These are phyloP conservation scores for Neuroscelio doddi DNA, from an alignment of 2,888 invertebrate species.

Conservation along the genomic window DNA sequence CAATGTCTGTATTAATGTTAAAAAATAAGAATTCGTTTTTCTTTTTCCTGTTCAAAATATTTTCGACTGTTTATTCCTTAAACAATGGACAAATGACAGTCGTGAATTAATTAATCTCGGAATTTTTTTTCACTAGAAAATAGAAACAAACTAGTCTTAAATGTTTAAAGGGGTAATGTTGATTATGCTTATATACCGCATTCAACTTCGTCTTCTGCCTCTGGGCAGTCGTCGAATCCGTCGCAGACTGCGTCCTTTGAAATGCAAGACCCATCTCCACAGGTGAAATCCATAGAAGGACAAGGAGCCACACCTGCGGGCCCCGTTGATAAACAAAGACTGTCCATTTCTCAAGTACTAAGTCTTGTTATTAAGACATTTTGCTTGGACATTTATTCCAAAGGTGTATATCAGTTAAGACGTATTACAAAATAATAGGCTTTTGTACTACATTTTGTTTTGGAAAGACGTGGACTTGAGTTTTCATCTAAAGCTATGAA, in stretches of 20 bases:
- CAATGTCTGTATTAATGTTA: too few relatives aligned
- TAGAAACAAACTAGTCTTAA: slow-evolving; percentile 9
- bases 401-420: background rate
- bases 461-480: slow-evolving; percentile 30
- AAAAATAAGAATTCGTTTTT: too few relatives aligned
- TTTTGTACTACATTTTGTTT: too few relatives aligned
- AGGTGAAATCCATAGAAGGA: slow-evolving; percentile 77
- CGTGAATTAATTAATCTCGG: too few relatives aligned
- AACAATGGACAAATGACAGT: too few relatives aligned
- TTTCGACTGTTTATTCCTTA: too few relatives aligned
- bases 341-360: slow-evolving; percentile 53
- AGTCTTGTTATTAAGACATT: slow-evolving; percentile 36
- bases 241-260: slow-evolving; percentile 81
- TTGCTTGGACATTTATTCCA: slow-evolving; percentile 14
- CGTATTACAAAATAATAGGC: background rate
- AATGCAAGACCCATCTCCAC: slow-evolving; percentile 83
- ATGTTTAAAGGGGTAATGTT: slow-evolving; percentile 40
- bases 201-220: slow-evolving; percentile 72
- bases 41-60: too few relatives aligned
- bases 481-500: slow-evolving; percentile 54
- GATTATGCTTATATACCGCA: slow-evolving; percentile 64
- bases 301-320: slow-evolving; percentile 70
- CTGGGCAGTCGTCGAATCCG: slow-evolving; percentile 80
- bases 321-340: slow-evolving; percentile 56
- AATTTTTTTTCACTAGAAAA: too few relatives aligned